A percentile compares a stretch with the other conserved stretches of the same genome.
Evolutionary conservation across 2,888 invertebrate species (phyloP).

Genomic region (Aphidoletes aphidimyza): DNA sequence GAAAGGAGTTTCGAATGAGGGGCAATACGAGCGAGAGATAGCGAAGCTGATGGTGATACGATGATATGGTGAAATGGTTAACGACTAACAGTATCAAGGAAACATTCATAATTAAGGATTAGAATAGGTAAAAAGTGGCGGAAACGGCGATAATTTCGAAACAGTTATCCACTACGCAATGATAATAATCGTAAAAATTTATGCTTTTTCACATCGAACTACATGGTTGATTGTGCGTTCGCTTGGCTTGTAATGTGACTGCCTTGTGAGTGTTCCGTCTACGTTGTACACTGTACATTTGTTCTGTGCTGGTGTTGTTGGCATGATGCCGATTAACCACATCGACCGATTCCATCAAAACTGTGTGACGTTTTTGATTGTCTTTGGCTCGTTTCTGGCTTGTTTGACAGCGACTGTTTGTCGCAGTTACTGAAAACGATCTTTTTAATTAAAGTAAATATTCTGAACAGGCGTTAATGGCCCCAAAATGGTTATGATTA

Average conservation of each 20-base stretch:
- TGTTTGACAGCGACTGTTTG: neutral
- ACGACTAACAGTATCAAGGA: conserved; percentile 33
- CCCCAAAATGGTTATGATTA: conserved; percentile 50
- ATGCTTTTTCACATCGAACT: conserved; percentile 8
- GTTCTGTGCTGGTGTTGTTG: neutral
- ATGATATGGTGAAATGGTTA: neutral
- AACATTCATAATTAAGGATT: conserved; percentile 39
- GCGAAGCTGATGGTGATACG: neutral
- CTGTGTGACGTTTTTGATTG: neutral
- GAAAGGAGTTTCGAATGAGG: neutral
- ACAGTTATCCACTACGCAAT: conserved; percentile 28
- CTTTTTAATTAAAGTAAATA: conserved; percentile 51
- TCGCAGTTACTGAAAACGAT: conserved; percentile 8
- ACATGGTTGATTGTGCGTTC: neutral
- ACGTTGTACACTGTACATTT: neutral
- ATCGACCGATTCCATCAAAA: conserved; percentile 14
- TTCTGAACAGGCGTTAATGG: conserved; percentile 51
- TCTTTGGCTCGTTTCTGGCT: neutral
- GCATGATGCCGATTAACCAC: conserved; percentile 12
- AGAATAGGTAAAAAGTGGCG: conserved; percentile 24
- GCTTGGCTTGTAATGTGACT: neutral
- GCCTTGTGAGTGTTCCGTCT: neutral
- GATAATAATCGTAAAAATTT: conserved; percentile 49
- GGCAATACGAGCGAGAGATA: neutral
- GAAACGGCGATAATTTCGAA: conserved; percentile 35